These are phyloP conservation scores for Gracilinanus agilis DNA, from an alignment of 2,113 vertebrate genomes.

Conservation along the genomic window DNA sequence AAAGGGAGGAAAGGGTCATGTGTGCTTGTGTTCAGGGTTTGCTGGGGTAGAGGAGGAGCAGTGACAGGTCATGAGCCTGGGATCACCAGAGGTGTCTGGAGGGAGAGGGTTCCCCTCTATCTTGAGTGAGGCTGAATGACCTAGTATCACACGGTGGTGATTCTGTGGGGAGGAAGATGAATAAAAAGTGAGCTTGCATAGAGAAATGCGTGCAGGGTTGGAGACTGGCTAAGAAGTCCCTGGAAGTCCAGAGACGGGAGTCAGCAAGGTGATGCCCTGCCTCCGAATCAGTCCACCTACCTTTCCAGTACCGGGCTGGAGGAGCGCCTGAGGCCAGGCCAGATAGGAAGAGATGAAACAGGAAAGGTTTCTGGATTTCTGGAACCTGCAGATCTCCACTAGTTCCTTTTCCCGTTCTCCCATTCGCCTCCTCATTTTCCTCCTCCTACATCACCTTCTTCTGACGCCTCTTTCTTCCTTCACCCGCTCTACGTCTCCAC, in stretches of 20 bases:
- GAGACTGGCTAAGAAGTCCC: not conserved
- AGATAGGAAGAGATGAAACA: not conserved
- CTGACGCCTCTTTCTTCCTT: not conserved
- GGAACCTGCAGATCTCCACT: not conserved
- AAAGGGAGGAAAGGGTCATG: not conserved
- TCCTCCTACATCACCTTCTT: not conserved
- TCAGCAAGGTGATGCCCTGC: not conserved
- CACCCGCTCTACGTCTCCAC: not conserved
- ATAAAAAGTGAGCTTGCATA: not conserved
- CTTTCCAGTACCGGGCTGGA: not conserved
- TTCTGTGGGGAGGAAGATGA: not conserved
- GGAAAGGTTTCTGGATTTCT: not conserved
- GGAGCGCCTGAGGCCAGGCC: not conserved
- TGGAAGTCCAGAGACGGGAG: not conserved
- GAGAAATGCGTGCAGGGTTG: not conserved
- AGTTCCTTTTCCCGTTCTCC: not conserved
- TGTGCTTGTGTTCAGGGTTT: not conserved
- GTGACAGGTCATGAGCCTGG: not conserved
- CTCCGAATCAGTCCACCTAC: not conserved
- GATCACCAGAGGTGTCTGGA: not conserved
- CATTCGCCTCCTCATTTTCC: not conserved
- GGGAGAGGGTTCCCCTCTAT: not conserved
- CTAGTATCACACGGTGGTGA: not conserved
- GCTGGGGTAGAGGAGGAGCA: too few species aligned
- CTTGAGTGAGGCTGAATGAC: not conserved